Conservation (phyloP, 2,888 invertebrate genomes). For the Chromoteleia sp. region DNA sequence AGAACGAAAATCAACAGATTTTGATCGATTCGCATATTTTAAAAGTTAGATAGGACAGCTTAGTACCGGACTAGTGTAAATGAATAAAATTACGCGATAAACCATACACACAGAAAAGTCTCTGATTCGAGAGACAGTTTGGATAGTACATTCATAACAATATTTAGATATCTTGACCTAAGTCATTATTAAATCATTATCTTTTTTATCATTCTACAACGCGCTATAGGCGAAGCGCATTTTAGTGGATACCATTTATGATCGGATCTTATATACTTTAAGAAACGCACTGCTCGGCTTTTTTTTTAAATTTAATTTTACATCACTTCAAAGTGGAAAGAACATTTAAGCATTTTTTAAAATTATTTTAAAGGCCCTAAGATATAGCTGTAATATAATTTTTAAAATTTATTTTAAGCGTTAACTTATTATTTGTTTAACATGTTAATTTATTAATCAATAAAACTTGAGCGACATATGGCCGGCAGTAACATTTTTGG, state of each 20-base stretch:
- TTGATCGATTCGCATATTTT: conserved; percentile 65
- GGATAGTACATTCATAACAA: conserved; percentile 60
- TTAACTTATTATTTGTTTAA: background rate
- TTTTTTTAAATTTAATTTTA: background rate
- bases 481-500: conserved; percentile 72
- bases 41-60: conserved; percentile 79
- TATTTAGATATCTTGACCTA: conserved; percentile 59
- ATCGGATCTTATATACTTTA: conserved; percentile 56
- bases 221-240: conserved; percentile 76
- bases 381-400: too few species aligned
- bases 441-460: conserved; percentile 1
- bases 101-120: conserved; percentile 66
- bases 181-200: conserved; percentile 62
- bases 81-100: conserved; percentile 67
- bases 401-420: too few species aligned
- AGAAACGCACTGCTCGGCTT: conserved; percentile 64
- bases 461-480: conserved; percentile 55
- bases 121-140: conserved; percentile 62
- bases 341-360: too few species aligned
- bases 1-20: conserved; percentile 57
- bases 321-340: background rate
- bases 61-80: conserved; percentile 83
- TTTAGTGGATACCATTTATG: conserved; percentile 64
- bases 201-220: conserved; percentile 61
- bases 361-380: too few species aligned